Conservation (phyloP, 2,113 vertebrate species). For the Pristiophorus japonicus region DNA sequence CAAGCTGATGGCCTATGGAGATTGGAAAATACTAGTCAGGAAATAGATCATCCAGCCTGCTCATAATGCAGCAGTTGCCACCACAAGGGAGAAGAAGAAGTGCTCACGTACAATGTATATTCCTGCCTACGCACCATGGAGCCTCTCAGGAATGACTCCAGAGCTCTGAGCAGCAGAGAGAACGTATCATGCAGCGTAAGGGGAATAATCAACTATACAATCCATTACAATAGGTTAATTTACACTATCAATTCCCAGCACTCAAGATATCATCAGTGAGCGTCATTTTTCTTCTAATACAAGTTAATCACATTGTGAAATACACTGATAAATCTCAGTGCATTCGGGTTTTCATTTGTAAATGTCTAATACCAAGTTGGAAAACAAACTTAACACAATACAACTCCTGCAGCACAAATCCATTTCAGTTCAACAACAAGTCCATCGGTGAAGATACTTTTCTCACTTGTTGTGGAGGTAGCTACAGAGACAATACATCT, state of each 20-base stretch:
- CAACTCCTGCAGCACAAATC: neutral
- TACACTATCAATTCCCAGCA: neutral
- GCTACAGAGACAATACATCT: neutral
- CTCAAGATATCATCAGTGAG: neutral
- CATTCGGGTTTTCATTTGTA: neutral
- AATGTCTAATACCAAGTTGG: neutral
- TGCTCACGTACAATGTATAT: neutral
- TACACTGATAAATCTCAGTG: neutral
- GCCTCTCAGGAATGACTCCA: neutral
- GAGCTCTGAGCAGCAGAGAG: neutral
- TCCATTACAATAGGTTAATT: conserved; percentile 13
- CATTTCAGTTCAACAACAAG: neutral
- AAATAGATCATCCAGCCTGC: neutral
- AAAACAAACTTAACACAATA: neutral
- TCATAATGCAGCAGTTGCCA: neutral
- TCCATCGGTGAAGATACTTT: neutral
- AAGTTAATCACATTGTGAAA: conserved; percentile 21
- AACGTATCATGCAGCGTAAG: neutral
- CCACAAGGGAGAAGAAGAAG: neutral
- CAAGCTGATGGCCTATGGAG: neutral
- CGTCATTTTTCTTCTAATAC: neutral
- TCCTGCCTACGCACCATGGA: neutral
- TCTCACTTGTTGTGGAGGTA: neutral
- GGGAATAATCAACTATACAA: conserved; percentile 6
- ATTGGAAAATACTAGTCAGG: neutral